These are phyloP conservation scores for Acrobasis suavella DNA, from an alignment of 2,888 invertebrate genomes.

Conservation along the genomic window DNA sequence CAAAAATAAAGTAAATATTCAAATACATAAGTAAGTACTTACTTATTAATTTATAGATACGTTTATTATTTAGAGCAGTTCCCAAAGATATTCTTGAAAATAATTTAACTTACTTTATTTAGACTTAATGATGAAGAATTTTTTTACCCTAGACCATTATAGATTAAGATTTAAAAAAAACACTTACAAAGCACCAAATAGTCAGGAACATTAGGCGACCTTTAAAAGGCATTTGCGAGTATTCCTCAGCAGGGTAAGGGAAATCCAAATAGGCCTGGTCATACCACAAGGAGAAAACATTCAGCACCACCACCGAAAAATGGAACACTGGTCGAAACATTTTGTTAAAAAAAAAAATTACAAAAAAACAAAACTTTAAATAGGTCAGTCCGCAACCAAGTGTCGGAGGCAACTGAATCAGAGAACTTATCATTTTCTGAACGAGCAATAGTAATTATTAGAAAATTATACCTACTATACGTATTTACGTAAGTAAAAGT, in stretches of 20 bases:
- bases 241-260: slow-evolving; percentile 17
- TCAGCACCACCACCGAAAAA: slow-evolving; percentile 20
- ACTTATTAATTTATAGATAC: too few species aligned
- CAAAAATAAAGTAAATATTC: too few species aligned
- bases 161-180: background rate
- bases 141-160: background rate
- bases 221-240: slow-evolving; percentile 22
- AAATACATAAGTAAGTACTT: too few species aligned
- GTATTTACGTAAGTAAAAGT: too few species aligned
- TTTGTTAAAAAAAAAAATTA: background rate
- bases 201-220: slow-evolving; percentile 24
- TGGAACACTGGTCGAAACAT: slow-evolving; percentile 24
- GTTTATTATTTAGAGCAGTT: too few species aligned
- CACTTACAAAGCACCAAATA: slow-evolving; percentile 27
- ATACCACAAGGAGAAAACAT: slow-evolving; percentile 22
- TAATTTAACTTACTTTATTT: too few species aligned
- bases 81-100: too few species aligned
- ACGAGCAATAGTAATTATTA: background rate
- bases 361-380: background rate
- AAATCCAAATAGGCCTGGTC: slow-evolving; percentile 25
- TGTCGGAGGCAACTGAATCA: background rate
- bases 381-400: background rate
- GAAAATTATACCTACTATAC: background rate
- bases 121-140: too few species aligned
- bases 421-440: background rate